Evolutionary conservation across 2,113 vertebrate species (phyloP).

Genomic region (Callospermophilus lateralis): DNA sequence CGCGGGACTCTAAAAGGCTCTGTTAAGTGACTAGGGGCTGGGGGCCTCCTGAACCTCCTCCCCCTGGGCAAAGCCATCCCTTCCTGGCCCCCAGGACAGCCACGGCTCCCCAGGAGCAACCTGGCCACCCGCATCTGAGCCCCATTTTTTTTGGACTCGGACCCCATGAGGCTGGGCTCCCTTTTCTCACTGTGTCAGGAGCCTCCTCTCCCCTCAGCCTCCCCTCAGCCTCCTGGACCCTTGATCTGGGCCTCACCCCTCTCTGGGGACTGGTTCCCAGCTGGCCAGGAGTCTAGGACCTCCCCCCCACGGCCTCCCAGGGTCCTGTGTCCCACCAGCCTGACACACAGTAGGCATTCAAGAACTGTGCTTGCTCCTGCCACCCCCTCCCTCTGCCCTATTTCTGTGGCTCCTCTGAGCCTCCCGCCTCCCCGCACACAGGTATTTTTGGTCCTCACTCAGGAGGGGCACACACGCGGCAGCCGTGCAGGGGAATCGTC

Average conservation of each 20-base stretch:
- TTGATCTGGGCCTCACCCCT: background rate
- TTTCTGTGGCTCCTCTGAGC: background rate
- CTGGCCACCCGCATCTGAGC: background rate
- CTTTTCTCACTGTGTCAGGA: background rate
- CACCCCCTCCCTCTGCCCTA: background rate
- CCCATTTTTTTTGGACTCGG: background rate
- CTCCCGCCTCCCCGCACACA: background rate
- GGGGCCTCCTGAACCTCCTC: background rate
- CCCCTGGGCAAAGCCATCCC: background rate
- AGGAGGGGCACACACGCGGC: background rate
- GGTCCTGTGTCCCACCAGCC: background rate
- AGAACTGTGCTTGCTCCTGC: background rate
- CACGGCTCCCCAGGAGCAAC: rapidly evolving
- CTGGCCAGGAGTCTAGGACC: background rate
- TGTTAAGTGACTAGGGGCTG: background rate
- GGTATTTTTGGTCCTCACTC: background rate
- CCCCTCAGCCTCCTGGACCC: background rate
- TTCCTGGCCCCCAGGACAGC: background rate
- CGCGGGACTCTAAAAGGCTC: background rate
- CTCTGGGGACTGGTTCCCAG: background rate
- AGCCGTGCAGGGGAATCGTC: background rate
- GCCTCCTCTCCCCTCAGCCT: background rate
- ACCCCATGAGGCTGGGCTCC: background rate
- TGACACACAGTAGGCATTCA: background rate
- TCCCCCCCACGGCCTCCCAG: background rate